phyloP scores from a whole-genome alignment of 2,888 invertebrate genomes.

The Odontomyia ornata region DNA sequence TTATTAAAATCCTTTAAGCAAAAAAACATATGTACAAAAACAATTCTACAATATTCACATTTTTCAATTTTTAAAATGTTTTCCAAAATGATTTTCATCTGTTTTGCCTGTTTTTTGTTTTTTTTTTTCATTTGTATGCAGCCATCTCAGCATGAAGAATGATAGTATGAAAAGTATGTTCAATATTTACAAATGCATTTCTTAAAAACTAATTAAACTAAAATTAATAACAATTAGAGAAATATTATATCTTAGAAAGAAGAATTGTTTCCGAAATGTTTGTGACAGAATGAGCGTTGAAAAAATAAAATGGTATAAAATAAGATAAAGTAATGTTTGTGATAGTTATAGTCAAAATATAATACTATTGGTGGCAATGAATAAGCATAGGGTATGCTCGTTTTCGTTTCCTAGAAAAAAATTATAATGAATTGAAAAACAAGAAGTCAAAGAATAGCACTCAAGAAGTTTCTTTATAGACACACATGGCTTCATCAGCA shows the following conservation, averaged over 20 bases:
- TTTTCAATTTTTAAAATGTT: neutral
- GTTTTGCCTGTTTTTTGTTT: neutral
- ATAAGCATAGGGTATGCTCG: neutral
- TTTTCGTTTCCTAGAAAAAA: neutral
- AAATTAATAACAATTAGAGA: constrained; percentile 7
- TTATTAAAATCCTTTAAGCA: neutral
- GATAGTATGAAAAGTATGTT: constrained; percentile 6
- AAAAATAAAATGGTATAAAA: neutral
- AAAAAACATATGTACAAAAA: neutral
- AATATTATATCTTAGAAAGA: neutral
- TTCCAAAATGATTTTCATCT: neutral
- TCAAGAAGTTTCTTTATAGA: constrained; percentile 62
- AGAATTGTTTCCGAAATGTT: neutral
- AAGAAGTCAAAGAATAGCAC: neutral
- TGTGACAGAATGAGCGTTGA: neutral
- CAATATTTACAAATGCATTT: constrained; percentile 17
- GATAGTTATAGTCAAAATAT: neutral
- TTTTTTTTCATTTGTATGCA: neutral
- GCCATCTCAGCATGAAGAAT: neutral
- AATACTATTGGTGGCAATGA: constrained; percentile 36
- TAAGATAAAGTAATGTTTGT: neutral
- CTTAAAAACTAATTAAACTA: constrained; percentile 8
- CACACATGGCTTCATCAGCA: constrained; percentile 72
- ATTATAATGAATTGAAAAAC: neutral
- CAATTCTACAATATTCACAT: constrained; percentile 7